These are phyloP conservation scores for Drosophila subquinaria DNA, from an alignment of 2,888 invertebrate species.

Conservation along the genomic window DNA sequence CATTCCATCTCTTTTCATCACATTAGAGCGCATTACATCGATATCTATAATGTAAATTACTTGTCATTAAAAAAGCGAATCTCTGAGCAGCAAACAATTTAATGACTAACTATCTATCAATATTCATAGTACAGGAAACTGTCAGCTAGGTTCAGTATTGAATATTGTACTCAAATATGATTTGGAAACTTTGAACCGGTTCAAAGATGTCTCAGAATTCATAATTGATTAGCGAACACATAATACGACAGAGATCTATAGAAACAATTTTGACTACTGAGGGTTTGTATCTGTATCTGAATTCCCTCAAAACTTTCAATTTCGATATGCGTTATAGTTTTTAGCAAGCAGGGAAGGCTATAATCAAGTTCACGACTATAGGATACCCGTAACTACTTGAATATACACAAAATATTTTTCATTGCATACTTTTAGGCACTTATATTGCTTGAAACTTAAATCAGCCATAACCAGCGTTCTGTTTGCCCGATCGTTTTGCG, in stretches of 20 bases:
- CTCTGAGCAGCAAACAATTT: constrained; percentile 6
- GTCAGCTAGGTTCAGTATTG: not conserved
- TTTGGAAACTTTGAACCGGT: not conserved
- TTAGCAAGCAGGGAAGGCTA: too few species aligned
- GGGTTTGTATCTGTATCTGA: too few species aligned
- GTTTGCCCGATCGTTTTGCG: too few species aligned
- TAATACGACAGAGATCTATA: not conserved
- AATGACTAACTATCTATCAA: not conserved
- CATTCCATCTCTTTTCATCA: not conserved
- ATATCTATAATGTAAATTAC: constrained; percentile 62
- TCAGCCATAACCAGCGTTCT: too few species aligned
- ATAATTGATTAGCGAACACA: not conserved
- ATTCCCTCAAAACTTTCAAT: too few species aligned
- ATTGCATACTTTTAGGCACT: too few species aligned
- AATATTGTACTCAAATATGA: not conserved
- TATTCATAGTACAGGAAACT: not conserved
- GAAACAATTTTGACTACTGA: not conserved
- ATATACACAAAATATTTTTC: too few species aligned
- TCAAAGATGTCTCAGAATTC: not conserved
- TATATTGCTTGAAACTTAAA: too few species aligned
- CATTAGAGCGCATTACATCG: constrained; percentile 40
- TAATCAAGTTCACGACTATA: too few species aligned
- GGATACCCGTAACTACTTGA: too few species aligned
- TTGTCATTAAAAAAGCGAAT: constrained; percentile 38
- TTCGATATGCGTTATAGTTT: too few species aligned